Evolutionary conservation across 2,888 invertebrate species (phyloP).

Genomic region (Ichneumoninae sp.): DNA sequence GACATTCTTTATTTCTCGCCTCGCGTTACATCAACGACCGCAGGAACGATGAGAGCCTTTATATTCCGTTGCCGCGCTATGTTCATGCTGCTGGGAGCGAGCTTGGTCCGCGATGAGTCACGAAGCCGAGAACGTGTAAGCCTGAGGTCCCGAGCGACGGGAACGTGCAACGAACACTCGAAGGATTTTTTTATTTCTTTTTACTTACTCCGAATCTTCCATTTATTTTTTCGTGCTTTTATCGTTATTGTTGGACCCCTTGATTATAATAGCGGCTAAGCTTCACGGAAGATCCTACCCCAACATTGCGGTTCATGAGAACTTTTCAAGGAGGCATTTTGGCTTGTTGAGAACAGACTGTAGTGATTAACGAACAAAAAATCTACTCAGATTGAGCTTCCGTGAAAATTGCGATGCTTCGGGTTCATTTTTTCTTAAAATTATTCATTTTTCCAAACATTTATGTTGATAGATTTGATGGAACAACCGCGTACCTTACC

Average conservation of each 20-base stretch:
- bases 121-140: conserved; percentile 23
- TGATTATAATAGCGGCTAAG: background rate
- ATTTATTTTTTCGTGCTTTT: background rate
- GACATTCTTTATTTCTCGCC: conserved; percentile 24
- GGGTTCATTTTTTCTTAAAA: background rate
- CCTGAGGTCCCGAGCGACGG: conserved; percentile 8
- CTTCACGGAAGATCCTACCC: background rate
- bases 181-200: background rate
- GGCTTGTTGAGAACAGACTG: background rate
- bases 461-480: too few relatives aligned
- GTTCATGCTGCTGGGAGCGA: conserved; percentile 7
- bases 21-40: conserved; percentile 58
- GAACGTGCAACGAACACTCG: conserved; percentile 13
- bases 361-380: background rate
- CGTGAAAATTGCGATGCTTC: background rate
- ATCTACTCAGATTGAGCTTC: background rate
- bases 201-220: background rate
- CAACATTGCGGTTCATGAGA: background rate
- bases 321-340: background rate
- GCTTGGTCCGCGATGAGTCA: conserved; percentile 40
- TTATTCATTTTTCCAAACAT: too few relatives aligned
- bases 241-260: background rate
- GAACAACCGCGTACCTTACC: too few relatives aligned
- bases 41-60: background rate
- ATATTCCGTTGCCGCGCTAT: conserved; percentile 11